Evolutionary conservation across 2,113 vertebrate species (phyloP), one percentile per base, ranked within the genome.

Genomic region (Micromys minutus): DNA sequence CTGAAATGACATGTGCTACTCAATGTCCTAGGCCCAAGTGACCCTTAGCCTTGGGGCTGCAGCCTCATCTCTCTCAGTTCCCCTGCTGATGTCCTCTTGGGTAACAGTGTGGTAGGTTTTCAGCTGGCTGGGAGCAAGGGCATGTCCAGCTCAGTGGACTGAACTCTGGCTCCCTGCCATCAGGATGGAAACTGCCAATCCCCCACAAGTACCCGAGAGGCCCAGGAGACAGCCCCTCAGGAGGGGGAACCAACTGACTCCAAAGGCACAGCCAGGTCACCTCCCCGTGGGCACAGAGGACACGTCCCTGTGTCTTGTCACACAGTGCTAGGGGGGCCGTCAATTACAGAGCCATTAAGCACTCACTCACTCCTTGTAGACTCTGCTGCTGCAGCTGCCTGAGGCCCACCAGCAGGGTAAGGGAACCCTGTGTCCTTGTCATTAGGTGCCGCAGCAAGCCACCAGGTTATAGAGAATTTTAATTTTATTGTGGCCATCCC

Each of bases 391-490:
- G 52, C 55, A 47, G 45, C 67, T 57, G 57, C 47, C 91, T 63
- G 29, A 26, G 55, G 31, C 55, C 87, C 57, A 31, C 7, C 12
- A 16, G 42, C 69, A 24, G 42, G 39, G 15, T 3, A 7, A 42
- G 63, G 79, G 1, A 1, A 17, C 22, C 55, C 76, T 1, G 0
- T 0, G 22, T 75, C 90, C 93, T 72, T 79, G 67, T 71, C 11
- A 0, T 3, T 19, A n/a, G 83, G 19, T n/a, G 7, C 79, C 0
- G 0, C 74, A 50, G 89, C 72, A 77, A 52, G 95, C 19, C 31
- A 5, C 4, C 5, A 47, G 81, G 92, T 94, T 93, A 91, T 83
- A 87, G 88, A 95, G 90, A 75, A 89, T 91, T 94, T 63, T 96
- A 83, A 96, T 95, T 96, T 59, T 80, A 85, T 65, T 93, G 34